phyloP scores from a whole-genome alignment of 2,797 vertebrate genomes.

The Streptopelia turtur region DNA sequence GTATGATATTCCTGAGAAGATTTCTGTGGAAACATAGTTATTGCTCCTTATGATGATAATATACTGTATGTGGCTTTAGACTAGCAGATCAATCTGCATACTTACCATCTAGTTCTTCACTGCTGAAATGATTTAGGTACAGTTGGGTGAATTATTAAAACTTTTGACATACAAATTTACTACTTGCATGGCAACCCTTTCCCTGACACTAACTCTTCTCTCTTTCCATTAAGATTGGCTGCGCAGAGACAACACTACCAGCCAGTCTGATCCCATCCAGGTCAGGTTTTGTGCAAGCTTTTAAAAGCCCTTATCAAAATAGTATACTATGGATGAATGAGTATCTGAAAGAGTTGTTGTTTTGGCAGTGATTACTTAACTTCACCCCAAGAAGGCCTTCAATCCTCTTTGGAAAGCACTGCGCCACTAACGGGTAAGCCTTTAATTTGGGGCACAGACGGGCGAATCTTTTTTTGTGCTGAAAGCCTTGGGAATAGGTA shows the following conservation, averaged over 20 bases:
- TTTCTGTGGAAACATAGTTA: background rate
- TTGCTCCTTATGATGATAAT: background rate
- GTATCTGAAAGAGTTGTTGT: background rate
- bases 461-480: background rate
- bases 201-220: background rate
- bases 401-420: background rate
- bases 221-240: slow-evolving; percentile 33
- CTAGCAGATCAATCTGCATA: background rate
- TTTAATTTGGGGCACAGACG: background rate
- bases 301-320: background rate
- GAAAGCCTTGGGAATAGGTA: background rate
- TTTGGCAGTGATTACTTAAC: slow-evolving; percentile 48
- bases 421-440: slow-evolving; percentile 44
- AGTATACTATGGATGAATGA: background rate
- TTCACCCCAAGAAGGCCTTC: background rate
- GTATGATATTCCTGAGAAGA: background rate
- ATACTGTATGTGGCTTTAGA: background rate
- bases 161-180: background rate
- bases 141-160: background rate
- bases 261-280: slow-evolving; percentile 36
- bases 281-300: slow-evolving; percentile 26
- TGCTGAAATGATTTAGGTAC: background rate
- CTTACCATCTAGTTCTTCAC: background rate
- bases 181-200: accelerated
- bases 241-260: background rate